Evolutionary conservation across 1,140 invertebrate genomes (phyloP).

Genomic region (Batillaria attramentaria): DNA sequence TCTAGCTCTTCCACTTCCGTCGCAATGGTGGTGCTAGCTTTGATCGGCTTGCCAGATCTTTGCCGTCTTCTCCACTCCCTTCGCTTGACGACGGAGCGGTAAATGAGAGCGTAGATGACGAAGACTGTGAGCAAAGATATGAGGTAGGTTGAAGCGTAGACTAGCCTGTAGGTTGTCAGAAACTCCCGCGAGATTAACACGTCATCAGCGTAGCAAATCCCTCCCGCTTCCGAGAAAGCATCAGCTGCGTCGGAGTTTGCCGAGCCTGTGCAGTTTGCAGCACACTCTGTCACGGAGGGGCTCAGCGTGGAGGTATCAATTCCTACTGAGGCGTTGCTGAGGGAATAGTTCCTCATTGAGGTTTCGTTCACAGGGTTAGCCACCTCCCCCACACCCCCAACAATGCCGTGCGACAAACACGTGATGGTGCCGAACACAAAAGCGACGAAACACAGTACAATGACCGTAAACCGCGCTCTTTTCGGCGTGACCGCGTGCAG

Average conservation of each 20-base stretch:
- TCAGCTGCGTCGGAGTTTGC: not conserved
- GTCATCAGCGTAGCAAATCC: slow-evolving; percentile 45
- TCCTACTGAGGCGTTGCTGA: not conserved
- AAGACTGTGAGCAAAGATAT: slow-evolving; percentile 57
- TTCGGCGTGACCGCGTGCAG: slow-evolving; percentile 59
- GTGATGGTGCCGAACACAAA: slow-evolving; percentile 62
- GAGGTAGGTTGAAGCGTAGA: slow-evolving; percentile 61
- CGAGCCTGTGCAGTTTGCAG: not conserved
- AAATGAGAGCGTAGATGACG: slow-evolving; percentile 63
- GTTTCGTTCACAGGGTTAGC: not conserved
- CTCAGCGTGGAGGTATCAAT: not conserved
- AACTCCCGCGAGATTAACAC: slow-evolving; percentile 46
- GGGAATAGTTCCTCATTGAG: slow-evolving; percentile 4
- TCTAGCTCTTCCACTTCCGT: slow-evolving; percentile 41
- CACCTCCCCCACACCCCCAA: not conserved
- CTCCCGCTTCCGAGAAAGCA: slow-evolving; percentile 25
- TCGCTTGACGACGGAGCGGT: slow-evolving; percentile 54
- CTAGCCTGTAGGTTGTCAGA: slow-evolving; percentile 52
- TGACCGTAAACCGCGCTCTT: slow-evolving; percentile 60
- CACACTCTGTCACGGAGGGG: not conserved
- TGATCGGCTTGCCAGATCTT: slow-evolving; percentile 22
- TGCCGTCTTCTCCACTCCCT: slow-evolving; percentile 47
- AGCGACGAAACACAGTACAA: slow-evolving; percentile 57
- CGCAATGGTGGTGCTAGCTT: slow-evolving; percentile 12
- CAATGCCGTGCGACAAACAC: slow-evolving; percentile 52